These are phyloP conservation scores for Diadophis punctatus DNA, from an alignment of 2,113 vertebrate genomes.

Conservation along the genomic window DNA sequence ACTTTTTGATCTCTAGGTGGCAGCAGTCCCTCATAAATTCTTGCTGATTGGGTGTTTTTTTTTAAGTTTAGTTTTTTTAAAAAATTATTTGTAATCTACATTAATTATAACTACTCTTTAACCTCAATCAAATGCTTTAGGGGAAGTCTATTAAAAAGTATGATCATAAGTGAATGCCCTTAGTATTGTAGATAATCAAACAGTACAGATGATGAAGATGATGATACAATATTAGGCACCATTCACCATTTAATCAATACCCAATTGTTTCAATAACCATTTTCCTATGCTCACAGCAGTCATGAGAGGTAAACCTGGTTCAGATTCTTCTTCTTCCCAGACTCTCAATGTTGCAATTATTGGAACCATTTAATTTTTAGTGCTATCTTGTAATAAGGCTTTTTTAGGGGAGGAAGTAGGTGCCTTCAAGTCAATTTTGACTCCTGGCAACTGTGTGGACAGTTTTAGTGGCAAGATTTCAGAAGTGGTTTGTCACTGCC, in stretches of 20 bases:
- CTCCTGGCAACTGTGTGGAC: not conserved
- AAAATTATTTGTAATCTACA: not conserved
- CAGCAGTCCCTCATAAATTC: constrained; percentile 8
- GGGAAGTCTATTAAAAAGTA: not conserved
- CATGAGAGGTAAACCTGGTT: not conserved
- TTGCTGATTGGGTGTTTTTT: not conserved
- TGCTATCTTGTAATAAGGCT: not conserved
- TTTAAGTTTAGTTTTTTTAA: not conserved
- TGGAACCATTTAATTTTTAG: not conserved
- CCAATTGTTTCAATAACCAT: not conserved
- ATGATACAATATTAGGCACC: not conserved
- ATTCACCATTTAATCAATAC: not conserved
- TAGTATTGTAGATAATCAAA: not conserved
- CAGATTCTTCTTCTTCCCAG: not conserved
- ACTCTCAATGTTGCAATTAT: not conserved
- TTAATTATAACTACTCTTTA: not conserved
- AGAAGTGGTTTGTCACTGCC: not conserved
- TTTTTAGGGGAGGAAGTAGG: not conserved
- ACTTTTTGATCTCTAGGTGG: constrained; percentile 8
- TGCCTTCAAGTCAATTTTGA: not conserved
- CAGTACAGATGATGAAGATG: not conserved
- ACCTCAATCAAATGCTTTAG: not conserved
- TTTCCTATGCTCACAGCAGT: not conserved
- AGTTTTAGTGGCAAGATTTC: not conserved
- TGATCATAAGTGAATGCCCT: not conserved